Conservation (phyloP, 2,113 vertebrate genomes). For the Glareola pratincola region DNA sequence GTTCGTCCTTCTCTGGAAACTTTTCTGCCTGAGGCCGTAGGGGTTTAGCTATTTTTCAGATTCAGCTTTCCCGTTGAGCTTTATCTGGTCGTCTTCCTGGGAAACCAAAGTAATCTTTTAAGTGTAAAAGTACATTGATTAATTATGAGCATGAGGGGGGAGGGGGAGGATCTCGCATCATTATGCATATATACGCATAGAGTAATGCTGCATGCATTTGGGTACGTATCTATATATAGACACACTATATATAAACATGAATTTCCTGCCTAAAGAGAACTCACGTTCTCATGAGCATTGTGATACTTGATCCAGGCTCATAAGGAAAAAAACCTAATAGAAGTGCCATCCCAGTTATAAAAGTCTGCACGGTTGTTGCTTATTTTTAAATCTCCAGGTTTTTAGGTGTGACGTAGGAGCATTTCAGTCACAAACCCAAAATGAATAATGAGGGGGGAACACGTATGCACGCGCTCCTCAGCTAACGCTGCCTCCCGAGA, state of each 20-base stretch:
- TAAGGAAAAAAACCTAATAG: not conserved
- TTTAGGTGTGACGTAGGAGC: not conserved
- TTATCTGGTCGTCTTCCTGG: not conserved
- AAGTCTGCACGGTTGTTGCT: not conserved
- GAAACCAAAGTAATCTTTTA: not conserved
- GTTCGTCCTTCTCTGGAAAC: not conserved
- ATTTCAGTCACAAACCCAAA: not conserved
- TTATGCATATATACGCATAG: not conserved
- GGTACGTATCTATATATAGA: not conserved
- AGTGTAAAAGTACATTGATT: not conserved
- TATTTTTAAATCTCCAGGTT: not conserved
- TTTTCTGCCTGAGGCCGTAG: not conserved
- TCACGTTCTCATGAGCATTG: not conserved
- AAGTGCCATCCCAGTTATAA: not conserved
- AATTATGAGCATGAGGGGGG: not conserved
- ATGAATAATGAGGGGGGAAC: not conserved
- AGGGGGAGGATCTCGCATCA: not conserved
- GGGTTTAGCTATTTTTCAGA: not conserved
- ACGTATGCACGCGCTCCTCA: not conserved
- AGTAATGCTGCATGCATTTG: not conserved
- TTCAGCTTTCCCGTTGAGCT: not conserved
- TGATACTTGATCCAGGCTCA: not conserved
- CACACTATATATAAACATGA: not conserved
- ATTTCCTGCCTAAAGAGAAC: constrained; percentile 4
- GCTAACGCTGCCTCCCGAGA: not conserved